Evolutionary conservation across 2,888 invertebrate species (phyloP).

Genomic region (Spisula subtruncata): DNA sequence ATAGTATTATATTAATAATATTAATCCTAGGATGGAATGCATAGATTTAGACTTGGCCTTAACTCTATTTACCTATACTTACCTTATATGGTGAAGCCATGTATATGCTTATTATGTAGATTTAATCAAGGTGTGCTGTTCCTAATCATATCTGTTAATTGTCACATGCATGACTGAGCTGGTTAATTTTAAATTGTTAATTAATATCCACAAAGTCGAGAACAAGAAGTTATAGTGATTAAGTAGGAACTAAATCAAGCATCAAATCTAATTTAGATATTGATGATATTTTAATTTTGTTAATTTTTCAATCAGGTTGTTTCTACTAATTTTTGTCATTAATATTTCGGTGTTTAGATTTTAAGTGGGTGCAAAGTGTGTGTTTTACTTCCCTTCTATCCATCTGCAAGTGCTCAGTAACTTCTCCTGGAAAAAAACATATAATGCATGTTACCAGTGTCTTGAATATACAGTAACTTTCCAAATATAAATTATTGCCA

Average conservation of each 20-base stretch:
- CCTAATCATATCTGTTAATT: slow-evolving; percentile 16
- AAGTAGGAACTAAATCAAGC: too few species aligned
- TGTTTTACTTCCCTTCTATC: neutral
- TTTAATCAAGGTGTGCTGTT: neutral
- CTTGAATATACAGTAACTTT: neutral
- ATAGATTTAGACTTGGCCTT: neutral
- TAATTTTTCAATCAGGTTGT: neutral
- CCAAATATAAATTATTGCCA: neutral
- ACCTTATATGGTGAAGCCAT: neutral
- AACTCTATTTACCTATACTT: neutral
- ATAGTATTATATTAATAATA: neutral
- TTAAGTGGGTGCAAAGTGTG: too few species aligned
- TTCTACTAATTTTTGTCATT: neutral
- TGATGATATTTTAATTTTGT: neutral
- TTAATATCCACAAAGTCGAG: neutral
- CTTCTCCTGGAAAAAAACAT: too few species aligned
- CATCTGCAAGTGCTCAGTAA: neutral
- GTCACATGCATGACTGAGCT: neutral
- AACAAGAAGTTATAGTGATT: neutral
- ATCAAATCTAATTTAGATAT: neutral
- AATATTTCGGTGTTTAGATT: neutral
- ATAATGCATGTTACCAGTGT: too few species aligned
- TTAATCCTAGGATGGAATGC: neutral
- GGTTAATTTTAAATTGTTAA: neutral
- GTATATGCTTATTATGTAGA: too few species aligned